Conservation (phyloP, 2,113 vertebrate species). For the Dissostichus mawsoni region DNA sequence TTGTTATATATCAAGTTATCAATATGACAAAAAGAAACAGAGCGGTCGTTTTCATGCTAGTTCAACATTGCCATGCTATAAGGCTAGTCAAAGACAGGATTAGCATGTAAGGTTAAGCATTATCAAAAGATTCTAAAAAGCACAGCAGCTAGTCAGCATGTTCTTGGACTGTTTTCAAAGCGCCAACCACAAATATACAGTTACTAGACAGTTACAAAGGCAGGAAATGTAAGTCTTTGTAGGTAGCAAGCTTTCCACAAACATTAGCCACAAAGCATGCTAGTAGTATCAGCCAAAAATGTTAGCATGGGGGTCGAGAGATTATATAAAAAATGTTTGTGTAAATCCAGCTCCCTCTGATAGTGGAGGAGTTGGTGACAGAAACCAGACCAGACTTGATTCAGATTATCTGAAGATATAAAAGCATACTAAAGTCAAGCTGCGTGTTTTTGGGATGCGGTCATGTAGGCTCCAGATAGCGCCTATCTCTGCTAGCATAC, state of each 20-base stretch:
- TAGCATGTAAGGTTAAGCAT: constrained; percentile 12
- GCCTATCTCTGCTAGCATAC: constrained; percentile 2
- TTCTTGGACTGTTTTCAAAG: constrained; percentile 19
- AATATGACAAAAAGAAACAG: background rate
- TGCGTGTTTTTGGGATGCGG: constrained; percentile 25
- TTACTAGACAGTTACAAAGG: constrained; percentile 32
- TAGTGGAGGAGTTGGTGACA: constrained; percentile 20
- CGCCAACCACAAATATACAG: background rate
- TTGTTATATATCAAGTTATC: too few species aligned
- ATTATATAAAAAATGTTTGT: background rate
- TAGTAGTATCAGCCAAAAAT: constrained; percentile 16
- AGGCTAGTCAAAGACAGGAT: constrained; percentile 6
- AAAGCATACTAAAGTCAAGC: constrained; percentile 19
- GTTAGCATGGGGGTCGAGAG: background rate
- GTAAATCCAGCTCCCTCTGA: background rate
- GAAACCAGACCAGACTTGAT: constrained; percentile 29
- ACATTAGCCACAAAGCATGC: constrained; percentile 51
- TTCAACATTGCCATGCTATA: background rate
- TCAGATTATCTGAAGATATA: constrained; percentile 24
- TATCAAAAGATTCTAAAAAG: background rate
- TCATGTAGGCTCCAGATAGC: background rate
- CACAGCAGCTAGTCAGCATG: constrained; percentile 14
- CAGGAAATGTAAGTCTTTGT: constrained; percentile 37
- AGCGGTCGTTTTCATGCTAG: background rate
- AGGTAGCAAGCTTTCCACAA: constrained; percentile 45